A percentile compares a stretch with the other conserved stretches of the same genome.
phyloP scores from a whole-genome alignment of 2,113 vertebrate species.

The Crypturellus undulatus region DNA sequence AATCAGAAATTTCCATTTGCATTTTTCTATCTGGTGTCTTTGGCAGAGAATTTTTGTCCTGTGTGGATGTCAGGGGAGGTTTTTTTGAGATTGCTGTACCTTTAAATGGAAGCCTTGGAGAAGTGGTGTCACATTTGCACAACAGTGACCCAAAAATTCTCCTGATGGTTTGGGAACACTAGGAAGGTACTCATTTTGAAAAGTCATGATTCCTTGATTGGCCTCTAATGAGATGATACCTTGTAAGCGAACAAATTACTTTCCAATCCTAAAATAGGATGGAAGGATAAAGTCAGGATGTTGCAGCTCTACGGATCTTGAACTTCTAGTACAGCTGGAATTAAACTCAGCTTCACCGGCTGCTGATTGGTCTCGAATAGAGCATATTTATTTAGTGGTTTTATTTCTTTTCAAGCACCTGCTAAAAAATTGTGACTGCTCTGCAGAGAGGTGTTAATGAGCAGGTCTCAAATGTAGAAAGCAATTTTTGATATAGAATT shows the following conservation, averaged over 20 bases:
- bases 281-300: slow-evolving; percentile 26
- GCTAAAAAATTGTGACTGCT: background rate
- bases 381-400: background rate
- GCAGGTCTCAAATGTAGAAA: background rate
- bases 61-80: background rate
- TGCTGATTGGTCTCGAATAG: background rate
- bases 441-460: slow-evolving; percentile 19
- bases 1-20: background rate
- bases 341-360: background rate
- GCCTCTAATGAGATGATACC: slow-evolving; percentile 23
- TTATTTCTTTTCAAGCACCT: slow-evolving; percentile 27
- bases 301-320: slow-evolving; percentile 23
- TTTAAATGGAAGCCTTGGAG: slow-evolving; percentile 45
- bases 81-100: slow-evolving; percentile 25
- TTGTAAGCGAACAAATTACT: slow-evolving; percentile 24
- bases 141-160: slow-evolving; percentile 47
- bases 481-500: background rate
- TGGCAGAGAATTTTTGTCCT: background rate
- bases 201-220: slow-evolving; percentile 15
- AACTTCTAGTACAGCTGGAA: background rate
- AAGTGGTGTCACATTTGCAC: slow-evolving; percentile 25
- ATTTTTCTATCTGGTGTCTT: slow-evolving; percentile 23
- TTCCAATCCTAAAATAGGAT: slow-evolving; percentile 54
- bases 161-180: slow-evolving; percentile 23
- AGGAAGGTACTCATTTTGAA: slow-evolving; percentile 22